Conservation (phyloP, 2,113 vertebrate genomes). For the Ctenodactylus gundi region DNA sequence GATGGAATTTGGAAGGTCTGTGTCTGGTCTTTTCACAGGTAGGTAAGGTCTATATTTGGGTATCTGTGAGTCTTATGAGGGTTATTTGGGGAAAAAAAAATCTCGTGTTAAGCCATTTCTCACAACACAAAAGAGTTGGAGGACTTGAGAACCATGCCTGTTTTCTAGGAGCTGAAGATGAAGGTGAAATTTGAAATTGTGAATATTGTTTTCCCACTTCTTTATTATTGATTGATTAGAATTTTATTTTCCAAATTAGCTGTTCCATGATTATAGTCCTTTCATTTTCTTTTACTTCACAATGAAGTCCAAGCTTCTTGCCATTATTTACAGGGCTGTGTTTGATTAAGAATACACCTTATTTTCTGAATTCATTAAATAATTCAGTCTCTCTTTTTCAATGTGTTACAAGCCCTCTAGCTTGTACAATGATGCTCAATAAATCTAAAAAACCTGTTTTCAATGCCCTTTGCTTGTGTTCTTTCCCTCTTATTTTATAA, state of each 20-base stretch:
- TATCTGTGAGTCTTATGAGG: neutral
- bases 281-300: neutral
- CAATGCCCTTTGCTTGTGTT: neutral
- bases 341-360: neutral
- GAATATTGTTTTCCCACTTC: neutral
- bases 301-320: neutral
- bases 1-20: neutral
- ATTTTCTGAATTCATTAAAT: neutral
- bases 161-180: neutral
- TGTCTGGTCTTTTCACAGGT: neutral
- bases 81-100: neutral
- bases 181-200: neutral
- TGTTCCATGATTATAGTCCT: neutral
- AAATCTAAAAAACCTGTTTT: neutral
- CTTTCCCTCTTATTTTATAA: neutral
- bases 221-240: neutral
- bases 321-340: neutral
- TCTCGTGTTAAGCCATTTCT: neutral
- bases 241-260: neutral
- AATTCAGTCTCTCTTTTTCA: neutral
- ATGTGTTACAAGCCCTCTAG: neutral
- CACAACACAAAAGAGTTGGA: neutral
- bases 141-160: neutral
- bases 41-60: neutral
- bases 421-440: too few relatives aligned